A percentile compares a stretch with the other conserved stretches of the same genome.
These are phyloP conservation scores for Elmis aenea DNA, from an alignment of 2,888 invertebrate species.

Conservation along the genomic window DNA sequence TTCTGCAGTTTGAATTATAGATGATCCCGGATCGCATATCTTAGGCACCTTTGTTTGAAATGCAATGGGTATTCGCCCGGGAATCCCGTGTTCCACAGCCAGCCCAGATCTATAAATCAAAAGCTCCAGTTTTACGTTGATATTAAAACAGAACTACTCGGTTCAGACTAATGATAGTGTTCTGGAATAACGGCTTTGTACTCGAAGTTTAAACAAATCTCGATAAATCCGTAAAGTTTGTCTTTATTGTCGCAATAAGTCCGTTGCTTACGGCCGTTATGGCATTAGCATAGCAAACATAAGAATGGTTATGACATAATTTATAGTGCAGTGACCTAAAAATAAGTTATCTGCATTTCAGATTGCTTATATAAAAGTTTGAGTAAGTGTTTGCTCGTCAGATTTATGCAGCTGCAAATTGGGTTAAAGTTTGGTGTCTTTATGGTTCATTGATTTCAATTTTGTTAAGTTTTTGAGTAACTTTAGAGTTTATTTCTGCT, in stretches of 20 bases:
- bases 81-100: slow-evolving; percentile 14
- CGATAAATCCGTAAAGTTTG: slow-evolving; percentile 10
- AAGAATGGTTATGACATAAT: slow-evolving; percentile 16
- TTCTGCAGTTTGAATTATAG: slow-evolving; percentile 16
- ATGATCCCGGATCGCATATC: slow-evolving; percentile 17
- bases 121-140: slow-evolving; percentile 11
- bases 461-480: no score
- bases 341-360: slow-evolving; percentile 21
- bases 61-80: slow-evolving; percentile 13
- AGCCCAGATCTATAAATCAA: slow-evolving; percentile 14
- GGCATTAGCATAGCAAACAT: slow-evolving; percentile 6
- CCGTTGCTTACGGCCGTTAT: slow-evolving; percentile 12
- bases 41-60: slow-evolving; percentile 20
- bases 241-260: slow-evolving; percentile 8
- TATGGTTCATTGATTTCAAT: no score
- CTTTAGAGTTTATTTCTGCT: no score
- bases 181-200: no score
- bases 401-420: no score
- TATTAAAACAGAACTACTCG: slow-evolving; percentile 15
- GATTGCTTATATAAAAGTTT: slow-evolving; percentile 21
- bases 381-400: slow-evolving; percentile 21
- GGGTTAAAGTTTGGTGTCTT: no score
- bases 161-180: no score
- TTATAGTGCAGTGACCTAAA: slow-evolving; percentile 17
- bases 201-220: slow-evolving; percentile 9